Evolutionary conservation across 2,113 vertebrate genomes (phyloP).

Genomic region (Periophthalmodon schlosseri): DNA sequence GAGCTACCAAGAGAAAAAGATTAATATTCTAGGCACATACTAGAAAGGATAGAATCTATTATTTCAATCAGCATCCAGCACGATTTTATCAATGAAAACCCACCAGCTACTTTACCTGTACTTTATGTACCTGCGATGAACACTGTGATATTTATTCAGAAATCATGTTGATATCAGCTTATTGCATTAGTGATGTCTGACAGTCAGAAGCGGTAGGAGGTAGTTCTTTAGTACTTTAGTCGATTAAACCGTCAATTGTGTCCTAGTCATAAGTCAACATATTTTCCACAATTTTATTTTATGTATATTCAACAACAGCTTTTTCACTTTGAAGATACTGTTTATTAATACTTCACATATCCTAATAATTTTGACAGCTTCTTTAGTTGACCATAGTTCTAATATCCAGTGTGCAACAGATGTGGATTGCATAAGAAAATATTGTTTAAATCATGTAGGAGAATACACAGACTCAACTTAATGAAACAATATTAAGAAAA

Average conservation of each 20-base stretch:
- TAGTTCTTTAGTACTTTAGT: too few species aligned
- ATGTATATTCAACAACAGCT: too few species aligned
- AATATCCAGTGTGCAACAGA: background rate
- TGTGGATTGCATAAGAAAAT: background rate
- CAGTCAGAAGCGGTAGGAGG: background rate
- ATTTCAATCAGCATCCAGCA: conserved; percentile 42
- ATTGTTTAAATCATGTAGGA: background rate
- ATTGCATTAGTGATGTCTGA: background rate
- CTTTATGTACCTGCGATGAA: background rate
- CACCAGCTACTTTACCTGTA: conserved; percentile 41
- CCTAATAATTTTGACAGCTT: too few species aligned
- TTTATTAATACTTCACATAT: too few species aligned
- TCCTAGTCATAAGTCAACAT: too few species aligned
- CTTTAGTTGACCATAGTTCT: too few species aligned
- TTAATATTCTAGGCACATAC: conserved; percentile 74
- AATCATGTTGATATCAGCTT: background rate
- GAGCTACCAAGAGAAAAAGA: conserved; percentile 35
- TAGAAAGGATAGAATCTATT: conserved; percentile 58
- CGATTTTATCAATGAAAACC: conserved; percentile 32
- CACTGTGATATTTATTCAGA: background rate
- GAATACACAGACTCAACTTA: background rate
- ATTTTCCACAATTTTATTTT: too few species aligned
- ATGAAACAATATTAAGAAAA: too few species aligned
- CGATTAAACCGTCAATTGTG: too few species aligned
- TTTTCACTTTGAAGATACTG: too few species aligned